Evolutionary conservation across 2,888 invertebrate species (phyloP).

Genomic region (Ommatoiulus sabulosus): DNA sequence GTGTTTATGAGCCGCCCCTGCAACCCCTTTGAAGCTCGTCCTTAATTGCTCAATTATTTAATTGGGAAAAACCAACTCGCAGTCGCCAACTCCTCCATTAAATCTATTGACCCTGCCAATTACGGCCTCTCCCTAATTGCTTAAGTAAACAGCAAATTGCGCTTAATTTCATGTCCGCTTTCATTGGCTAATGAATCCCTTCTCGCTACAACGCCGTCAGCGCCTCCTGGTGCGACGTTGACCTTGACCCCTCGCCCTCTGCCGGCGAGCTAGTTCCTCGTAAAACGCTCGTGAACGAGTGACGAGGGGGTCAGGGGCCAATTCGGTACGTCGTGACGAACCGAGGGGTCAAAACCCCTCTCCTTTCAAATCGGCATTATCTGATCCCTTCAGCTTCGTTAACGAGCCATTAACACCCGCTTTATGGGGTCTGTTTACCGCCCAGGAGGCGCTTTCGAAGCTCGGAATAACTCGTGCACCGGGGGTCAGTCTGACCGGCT

Average conservation of each 20-base stretch:
- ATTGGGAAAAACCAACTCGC: background rate
- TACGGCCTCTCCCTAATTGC: constrained; percentile 30
- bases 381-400: background rate
- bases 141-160: constrained; percentile 45
- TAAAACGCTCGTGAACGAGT: background rate
- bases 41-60: constrained; percentile 38
- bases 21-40: background rate
- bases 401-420: constrained; percentile 32
- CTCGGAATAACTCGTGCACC: background rate
- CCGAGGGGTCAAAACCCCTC: background rate
- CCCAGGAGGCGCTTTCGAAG: background rate
- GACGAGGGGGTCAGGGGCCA: background rate
- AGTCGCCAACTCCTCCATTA: constrained; percentile 32
- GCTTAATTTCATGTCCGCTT: background rate
- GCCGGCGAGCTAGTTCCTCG: background rate
- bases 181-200: constrained; percentile 3
- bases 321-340: background rate
- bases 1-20: background rate
- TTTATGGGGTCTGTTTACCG: background rate
- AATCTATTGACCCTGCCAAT: constrained; percentile 31
- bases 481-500: background rate
- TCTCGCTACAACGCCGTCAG: background rate
- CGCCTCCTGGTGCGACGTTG: background rate
- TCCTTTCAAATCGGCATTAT: background rate
- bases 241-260: background rate